These are phyloP conservation scores for Neofelis nebulosa DNA, from an alignment of 2,113 vertebrate species.

Conservation along the genomic window DNA sequence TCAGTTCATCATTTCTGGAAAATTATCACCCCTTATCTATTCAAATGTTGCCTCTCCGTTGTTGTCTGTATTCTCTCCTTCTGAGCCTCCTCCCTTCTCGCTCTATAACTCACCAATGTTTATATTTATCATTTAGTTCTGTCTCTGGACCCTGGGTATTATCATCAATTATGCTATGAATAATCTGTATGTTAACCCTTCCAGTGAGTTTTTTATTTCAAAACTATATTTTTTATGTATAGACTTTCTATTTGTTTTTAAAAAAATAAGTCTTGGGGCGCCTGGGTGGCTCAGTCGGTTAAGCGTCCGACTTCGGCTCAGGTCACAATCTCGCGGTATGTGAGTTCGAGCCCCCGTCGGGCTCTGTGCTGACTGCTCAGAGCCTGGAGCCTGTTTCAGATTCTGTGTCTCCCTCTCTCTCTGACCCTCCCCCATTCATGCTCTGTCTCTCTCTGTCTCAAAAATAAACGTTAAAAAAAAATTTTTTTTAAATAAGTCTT, in stretches of 20 bases:
- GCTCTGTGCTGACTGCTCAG: too few species aligned
- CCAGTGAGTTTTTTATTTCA: neutral
- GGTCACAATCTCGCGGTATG: too few species aligned
- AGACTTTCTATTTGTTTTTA: neutral
- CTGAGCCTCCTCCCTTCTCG: neutral
- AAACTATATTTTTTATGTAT: neutral
- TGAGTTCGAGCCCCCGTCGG: too few species aligned
- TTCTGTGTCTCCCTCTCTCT: too few species aligned
- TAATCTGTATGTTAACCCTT: neutral
- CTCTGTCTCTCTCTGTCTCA: too few species aligned
- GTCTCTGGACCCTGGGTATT: neutral
- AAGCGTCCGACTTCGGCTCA: too few species aligned
- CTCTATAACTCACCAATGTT: neutral
- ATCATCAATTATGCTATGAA: neutral
- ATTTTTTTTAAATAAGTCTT: neutral
- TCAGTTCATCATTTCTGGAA: conserved; percentile 21
- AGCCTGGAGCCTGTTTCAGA: too few species aligned
- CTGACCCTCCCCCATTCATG: too few species aligned
- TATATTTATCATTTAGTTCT: neutral
- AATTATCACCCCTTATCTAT: neutral
- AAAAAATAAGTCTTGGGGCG: neutral
- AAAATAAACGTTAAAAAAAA: too few species aligned
- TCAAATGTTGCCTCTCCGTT: neutral
- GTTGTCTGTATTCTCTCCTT: neutral
- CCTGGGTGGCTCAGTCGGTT: too few species aligned